These are phyloP conservation scores for Hypotaenidia philippensis DNA, from an alignment of 2,797 vertebrate species.

Conservation along the genomic window DNA sequence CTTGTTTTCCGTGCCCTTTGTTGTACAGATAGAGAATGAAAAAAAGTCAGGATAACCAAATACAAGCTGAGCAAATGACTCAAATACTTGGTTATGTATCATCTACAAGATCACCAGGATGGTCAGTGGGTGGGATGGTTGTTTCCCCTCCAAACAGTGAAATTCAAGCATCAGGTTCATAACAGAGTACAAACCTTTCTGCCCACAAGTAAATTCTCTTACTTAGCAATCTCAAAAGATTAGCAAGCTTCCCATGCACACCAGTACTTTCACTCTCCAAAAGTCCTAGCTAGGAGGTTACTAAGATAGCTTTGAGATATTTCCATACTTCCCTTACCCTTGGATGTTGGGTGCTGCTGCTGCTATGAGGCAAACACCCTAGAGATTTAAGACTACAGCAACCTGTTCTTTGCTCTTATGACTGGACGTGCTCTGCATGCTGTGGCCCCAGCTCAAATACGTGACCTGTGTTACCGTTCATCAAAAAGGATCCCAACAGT, in stretches of 20 bases:
- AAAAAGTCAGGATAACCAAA: not conserved
- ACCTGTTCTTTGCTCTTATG: not conserved
- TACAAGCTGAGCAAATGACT: not conserved
- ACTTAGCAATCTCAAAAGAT: not conserved
- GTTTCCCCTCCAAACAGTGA: not conserved
- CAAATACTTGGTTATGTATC: not conserved
- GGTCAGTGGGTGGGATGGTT: not conserved
- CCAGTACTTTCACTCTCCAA: not conserved
- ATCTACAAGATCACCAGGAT: not conserved
- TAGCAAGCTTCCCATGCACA: not conserved
- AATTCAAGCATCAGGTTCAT: not conserved
- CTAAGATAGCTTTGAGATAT: not conserved
- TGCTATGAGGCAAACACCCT: not conserved
- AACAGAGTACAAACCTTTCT: rapidly evolving
- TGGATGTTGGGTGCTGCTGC: not conserved
- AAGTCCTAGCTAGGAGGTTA: not conserved
- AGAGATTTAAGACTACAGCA: not conserved
- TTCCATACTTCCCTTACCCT: not conserved
- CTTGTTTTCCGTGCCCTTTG: not conserved
- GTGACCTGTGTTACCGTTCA: not conserved
- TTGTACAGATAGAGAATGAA: not conserved
- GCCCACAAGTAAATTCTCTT: rapidly evolving
- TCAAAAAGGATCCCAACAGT: not conserved
- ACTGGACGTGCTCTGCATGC: not conserved
- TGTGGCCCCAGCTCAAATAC: not conserved